Evolutionary conservation across 2,797 vertebrate genomes (phyloP).

Genomic region (Hippopotamyrus pictus): DNA sequence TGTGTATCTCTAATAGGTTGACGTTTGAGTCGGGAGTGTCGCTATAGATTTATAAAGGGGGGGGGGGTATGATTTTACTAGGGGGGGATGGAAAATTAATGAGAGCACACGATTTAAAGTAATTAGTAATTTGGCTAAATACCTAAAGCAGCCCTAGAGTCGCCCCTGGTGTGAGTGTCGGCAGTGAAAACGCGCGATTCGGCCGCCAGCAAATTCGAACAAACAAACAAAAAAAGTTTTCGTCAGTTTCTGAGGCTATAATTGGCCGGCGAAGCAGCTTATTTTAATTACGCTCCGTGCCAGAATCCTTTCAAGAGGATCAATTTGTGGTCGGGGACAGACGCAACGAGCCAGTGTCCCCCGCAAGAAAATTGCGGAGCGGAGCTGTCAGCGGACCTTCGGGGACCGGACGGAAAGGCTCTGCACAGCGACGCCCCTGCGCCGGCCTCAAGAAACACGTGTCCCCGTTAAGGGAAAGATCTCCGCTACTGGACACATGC

Average conservation of each 20-base stretch:
- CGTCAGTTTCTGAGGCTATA: not conserved
- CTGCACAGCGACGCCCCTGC: not conserved
- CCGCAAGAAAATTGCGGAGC: not conserved
- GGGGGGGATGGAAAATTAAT: not conserved
- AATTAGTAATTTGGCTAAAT: not conserved
- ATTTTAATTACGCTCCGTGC: not conserved
- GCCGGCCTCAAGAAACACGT: not conserved
- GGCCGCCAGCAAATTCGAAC: not conserved
- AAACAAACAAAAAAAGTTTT: not conserved
- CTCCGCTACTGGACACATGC: not conserved
- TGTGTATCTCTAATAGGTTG: not conserved
- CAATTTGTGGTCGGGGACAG: not conserved
- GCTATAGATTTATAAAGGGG: not conserved
- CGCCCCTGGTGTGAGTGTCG: not conserved
- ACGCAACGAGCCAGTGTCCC: not conserved
- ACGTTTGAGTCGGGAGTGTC: not conserved
- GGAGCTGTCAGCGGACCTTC: not conserved
- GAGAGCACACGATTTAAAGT: not conserved
- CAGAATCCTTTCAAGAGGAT: conserved; percentile 4
- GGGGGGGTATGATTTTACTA: not conserved
- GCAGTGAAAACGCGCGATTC: not conserved
- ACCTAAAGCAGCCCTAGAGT: not conserved
- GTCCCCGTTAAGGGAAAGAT: not conserved
- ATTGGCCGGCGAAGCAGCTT: not conserved
- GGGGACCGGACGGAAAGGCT: not conserved